Base-by-base conservation (phyloP, 2,113 vertebrate species). In the Boleophthalmus pectinirostris region DNA sequence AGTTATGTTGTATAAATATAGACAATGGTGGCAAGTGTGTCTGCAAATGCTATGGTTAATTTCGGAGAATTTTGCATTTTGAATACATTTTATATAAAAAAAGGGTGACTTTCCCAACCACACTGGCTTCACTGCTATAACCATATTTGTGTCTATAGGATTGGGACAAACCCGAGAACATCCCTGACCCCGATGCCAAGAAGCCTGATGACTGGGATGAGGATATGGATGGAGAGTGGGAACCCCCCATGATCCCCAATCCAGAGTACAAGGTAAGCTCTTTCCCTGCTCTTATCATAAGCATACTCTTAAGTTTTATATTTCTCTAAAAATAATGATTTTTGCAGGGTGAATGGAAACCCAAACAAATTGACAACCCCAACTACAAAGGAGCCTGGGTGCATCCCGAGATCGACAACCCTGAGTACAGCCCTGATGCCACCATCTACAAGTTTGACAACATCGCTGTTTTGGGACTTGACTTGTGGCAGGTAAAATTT, bases 401-500 rank as follows among this genome's bases (percentile, higher is more conserved):
- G 20, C 95, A 96, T 61, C 93, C 94, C 3, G 93, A 95, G 78
- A 93, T 94, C 24, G 92, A 92, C 72, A 94, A 94, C 60, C 92
- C 95, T 0, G 87, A 92, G 43, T 93, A 94, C 79, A 87, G 87
- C 1, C 70, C 89, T 0, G 94, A 95, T 21, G 73, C 83, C 0
- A 87, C 68, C 51, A 93, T 96, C 75, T 94, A 94, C 20, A 94
- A 94, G 76, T 97, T 94, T 56, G 93, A 93, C 72, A 94, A 88
- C 43, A 90, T 96, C 0, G 90, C 93, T 0, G 78, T 94, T 33
- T 47, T 96, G 0, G 95, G 96, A 46, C 90, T 97, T 57, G 96
- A 96, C 57, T 91, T 96, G 21, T 98, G 95, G 96, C 96, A 98
- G 95, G 96, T 96, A 25, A 76, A 83, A 57, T 24, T 51, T 14